Conservation (phyloP, 2,888 invertebrate genomes). For the Saturnia pavonia region DNA sequence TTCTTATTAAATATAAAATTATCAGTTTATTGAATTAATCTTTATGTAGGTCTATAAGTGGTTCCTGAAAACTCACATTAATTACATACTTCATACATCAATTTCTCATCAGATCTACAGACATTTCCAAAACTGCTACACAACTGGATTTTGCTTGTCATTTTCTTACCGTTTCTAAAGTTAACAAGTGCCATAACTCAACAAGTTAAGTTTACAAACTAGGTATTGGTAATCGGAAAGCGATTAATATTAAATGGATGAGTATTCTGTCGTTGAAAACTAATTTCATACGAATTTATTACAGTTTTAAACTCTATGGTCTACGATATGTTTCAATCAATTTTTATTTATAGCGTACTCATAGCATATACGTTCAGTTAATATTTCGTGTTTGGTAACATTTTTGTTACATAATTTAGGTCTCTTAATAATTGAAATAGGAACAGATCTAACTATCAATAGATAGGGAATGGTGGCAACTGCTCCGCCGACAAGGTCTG, state of each 20-base stretch:
- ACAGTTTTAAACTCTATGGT: constrained; percentile 46
- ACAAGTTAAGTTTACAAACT: constrained; percentile 56
- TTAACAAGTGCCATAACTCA: constrained; percentile 56
- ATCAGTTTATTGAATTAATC: background rate
- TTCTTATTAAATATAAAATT: background rate
- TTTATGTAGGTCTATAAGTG: background rate
- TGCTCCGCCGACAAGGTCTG: too few relatives aligned
- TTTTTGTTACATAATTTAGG: too few relatives aligned
- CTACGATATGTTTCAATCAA: background rate
- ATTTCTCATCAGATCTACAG: constrained; percentile 14
- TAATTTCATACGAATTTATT: constrained; percentile 62
- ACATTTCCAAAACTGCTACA: constrained; percentile 7
- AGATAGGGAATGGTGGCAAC: too few relatives aligned
- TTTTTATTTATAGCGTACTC: background rate
- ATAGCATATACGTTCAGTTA: too few relatives aligned
- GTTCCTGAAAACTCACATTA: background rate
- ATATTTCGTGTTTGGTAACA: too few relatives aligned
- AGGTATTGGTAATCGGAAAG: constrained; percentile 55
- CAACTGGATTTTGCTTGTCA: constrained; percentile 18
- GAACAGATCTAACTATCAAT: too few relatives aligned
- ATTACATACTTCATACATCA: constrained; percentile 11
- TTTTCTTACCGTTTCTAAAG: constrained; percentile 17
- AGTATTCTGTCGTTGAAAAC: constrained; percentile 63
- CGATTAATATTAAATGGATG: constrained; percentile 62
- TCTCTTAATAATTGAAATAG: too few relatives aligned